These are phyloP conservation scores for Syrphus vitripennis DNA, from an alignment of 2,888 invertebrate species.

Conservation along the genomic window DNA sequence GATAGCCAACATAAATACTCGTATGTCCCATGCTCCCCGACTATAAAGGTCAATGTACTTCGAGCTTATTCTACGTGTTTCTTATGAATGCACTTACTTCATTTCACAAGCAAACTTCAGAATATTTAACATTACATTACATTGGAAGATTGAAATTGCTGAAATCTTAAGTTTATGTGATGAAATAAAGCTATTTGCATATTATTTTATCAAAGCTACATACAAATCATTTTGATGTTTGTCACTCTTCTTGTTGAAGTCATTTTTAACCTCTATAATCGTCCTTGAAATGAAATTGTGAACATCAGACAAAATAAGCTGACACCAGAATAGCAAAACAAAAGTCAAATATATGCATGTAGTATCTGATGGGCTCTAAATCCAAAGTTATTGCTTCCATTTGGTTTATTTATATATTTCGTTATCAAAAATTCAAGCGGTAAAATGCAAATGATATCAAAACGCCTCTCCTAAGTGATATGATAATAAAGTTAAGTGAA, in stretches of 20 bases:
- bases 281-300: conserved; percentile 12
- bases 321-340: neutral
- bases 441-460: conserved; percentile 50
- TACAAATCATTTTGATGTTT: conserved; percentile 38
- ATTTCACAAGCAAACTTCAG: neutral
- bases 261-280: neutral
- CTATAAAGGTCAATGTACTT: too few species aligned
- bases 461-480: conserved; percentile 57
- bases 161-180: neutral
- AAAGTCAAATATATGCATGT: neutral
- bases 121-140: too few species aligned
- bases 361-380: conserved; percentile 1
- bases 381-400: conserved; percentile 9
- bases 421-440: neutral
- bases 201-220: conserved; percentile 30
- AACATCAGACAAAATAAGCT: conserved; percentile 16
- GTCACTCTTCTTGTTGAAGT: neutral
- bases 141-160: too few species aligned
- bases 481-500: conserved; percentile 67
- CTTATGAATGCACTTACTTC: too few species aligned
- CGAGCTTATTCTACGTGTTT: too few species aligned
- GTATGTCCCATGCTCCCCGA: too few species aligned
- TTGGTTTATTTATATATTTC: conserved; percentile 4
- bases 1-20: too few species aligned
- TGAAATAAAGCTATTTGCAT: conserved; percentile 30